Base-by-base conservation (phyloP, 2,888 invertebrate genomes). In the Callinectes sapidus region DNA sequence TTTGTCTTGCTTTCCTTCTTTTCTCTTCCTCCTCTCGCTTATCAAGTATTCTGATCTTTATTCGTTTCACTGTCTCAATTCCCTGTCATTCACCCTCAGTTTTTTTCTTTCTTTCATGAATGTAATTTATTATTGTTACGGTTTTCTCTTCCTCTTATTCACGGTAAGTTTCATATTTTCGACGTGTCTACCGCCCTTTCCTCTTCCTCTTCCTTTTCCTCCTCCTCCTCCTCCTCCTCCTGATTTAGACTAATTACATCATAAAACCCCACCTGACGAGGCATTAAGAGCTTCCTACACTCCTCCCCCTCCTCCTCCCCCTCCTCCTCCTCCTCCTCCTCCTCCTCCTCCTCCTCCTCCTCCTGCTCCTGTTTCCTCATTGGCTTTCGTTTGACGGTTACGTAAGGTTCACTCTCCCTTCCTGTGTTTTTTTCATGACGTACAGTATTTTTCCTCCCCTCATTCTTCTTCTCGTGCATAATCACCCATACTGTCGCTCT, bases 401-500 rank as follows among this genome's bases (percentile, higher is more conserved):
- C 81, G 81, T 81, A 81, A 81, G 35, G 35, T 35, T 81, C 35
- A 81, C 81, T 81, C 81, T 81, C 35, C 81, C 81, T 81, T 81
- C 81, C 81, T 81, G 35, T 35, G 35, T 35, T 16, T 16, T 81
- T 35, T 32, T 32, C 32, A 48, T 48, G 48, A 48, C 48, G 48
- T 48, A 48, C 48, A 48, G 48, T 48, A 48, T 81, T 13, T n/a
- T 81, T 35, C 35, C 35, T 14, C n/a, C 71, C n/a, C 71, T 71
- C 13, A 71, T 71, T 23, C 71, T 71, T 71, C 66, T n/a, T 71
- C 28, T n/a, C 71, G 28, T 28, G 23, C 28, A 28, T 71, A n/a
- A 28, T 71, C 71, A 71, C n/a, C 71, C 28, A 71, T 71, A 71
- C 71, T 35, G 14, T 81, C 16, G 3, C 13, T 10, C 35, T 81